A percentile compares a stretch with the other conserved stretches of the same genome.
These are phyloP conservation scores for Leucoma salicis DNA, from an alignment of 2,888 invertebrate genomes.

Conservation along the genomic window DNA sequence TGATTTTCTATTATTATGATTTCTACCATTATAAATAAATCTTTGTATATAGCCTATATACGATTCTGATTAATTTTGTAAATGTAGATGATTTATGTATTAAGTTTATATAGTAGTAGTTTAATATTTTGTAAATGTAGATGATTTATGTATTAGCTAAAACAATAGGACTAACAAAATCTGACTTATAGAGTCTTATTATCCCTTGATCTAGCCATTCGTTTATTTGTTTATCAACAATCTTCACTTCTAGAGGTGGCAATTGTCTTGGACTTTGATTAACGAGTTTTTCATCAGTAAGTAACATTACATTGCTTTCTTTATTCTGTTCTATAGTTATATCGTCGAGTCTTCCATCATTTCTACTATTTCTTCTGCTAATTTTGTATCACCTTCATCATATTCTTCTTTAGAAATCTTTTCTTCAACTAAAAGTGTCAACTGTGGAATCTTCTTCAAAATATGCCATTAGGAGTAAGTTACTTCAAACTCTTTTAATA, in stretches of 20 bases:
- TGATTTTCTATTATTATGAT: too few relatives aligned
- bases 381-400: not conserved
- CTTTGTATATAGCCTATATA: too few relatives aligned
- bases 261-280: slow-evolving; percentile 1
- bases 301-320: slow-evolving; percentile 2
- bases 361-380: not conserved
- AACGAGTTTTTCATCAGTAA: slow-evolving; percentile 5
- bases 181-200: not conserved
- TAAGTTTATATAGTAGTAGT: too few relatives aligned
- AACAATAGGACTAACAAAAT: not conserved
- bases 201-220: slow-evolving; percentile 5
- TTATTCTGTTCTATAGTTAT: not conserved
- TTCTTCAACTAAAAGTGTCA: not conserved
- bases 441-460: not conserved
- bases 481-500: slow-evolving; percentile 21
- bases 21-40: too few relatives aligned
- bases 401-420: slow-evolving; percentile 1
- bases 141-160: too few relatives aligned
- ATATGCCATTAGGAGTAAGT: slow-evolving; percentile 7
- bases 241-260: slow-evolving; percentile 1
- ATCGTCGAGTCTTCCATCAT: not conserved
- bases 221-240: slow-evolving; percentile 1
- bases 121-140: too few relatives aligned
- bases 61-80: too few relatives aligned
- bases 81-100: too few relatives aligned